These are phyloP conservation scores for Bergia puertoricense DNA, from an alignment of 92 coral and sea anemone genomes.

Conservation along the genomic window DNA sequence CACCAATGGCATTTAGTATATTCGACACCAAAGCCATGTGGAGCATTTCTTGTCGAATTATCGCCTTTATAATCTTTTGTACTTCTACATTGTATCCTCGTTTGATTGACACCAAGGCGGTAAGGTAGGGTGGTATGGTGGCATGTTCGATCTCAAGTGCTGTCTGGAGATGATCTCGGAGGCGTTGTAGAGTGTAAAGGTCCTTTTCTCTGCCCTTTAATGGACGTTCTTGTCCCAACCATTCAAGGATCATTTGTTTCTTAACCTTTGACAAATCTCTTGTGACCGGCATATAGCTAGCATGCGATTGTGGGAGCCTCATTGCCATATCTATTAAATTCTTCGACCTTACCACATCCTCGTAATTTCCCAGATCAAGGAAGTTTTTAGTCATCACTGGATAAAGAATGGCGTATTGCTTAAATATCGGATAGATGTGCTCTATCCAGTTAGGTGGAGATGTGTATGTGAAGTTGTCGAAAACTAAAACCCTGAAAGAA, in stretches of 20 bases:
- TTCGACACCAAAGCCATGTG: conserved; percentile 77
- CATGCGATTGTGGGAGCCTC: conserved; percentile 52
- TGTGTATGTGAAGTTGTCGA: conserved; percentile 12
- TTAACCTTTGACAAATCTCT: conserved; percentile 67
- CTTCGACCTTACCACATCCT: conserved; percentile 49
- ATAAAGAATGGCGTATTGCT: conserved; percentile 69
- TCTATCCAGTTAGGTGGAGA: conserved; percentile 69
- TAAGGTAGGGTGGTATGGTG: conserved; percentile 74
- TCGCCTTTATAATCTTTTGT: conserved; percentile 46
- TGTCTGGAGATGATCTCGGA: conserved; percentile 59
- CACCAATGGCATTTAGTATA: conserved; percentile 76
- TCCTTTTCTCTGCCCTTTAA: conserved; percentile 40
- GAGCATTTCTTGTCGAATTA: conserved; percentile 68
- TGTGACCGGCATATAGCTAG: conserved; percentile 74
- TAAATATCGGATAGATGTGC: conserved; percentile 66
- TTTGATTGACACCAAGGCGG: conserved; percentile 69
- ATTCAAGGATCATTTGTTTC: conserved; percentile 56
- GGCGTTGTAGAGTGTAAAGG: conserved; percentile 44
- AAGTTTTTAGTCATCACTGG: conserved; percentile 73
- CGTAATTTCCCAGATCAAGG: conserved; percentile 68
- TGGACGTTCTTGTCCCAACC: conserved; percentile 52
- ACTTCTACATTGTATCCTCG: conserved; percentile 54
- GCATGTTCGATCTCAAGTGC: conserved; percentile 73
- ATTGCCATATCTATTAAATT: conserved; percentile 39
- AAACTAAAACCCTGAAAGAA: conserved; percentile 45